phyloP scores from a whole-genome alignment of 2,888 invertebrate species.

The Phytoseiulus persimilis region DNA sequence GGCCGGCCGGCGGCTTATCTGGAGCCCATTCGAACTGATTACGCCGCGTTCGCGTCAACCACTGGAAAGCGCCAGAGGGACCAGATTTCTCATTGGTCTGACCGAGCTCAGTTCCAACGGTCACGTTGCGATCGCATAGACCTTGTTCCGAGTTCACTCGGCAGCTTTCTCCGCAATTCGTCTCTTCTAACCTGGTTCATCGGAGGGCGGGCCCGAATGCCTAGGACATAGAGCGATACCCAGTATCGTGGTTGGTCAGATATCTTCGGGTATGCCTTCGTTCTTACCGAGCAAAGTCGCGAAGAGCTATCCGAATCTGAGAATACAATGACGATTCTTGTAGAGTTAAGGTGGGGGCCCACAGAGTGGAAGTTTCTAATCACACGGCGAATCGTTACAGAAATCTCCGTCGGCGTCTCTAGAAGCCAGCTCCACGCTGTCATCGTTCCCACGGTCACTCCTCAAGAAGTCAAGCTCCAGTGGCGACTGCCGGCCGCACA shows the following conservation, averaged over 20 bases:
- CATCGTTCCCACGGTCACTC: conserved; percentile 17
- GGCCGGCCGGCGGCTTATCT: neutral
- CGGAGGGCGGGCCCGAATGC: no score
- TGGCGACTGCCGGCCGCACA: neutral
- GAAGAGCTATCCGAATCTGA: no score
- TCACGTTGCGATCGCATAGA: neutral
- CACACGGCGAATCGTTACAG: neutral
- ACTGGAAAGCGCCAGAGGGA: neutral
- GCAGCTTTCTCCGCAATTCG: neutral
- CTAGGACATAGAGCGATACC: no score
- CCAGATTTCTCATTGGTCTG: neutral
- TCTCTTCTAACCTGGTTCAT: no score
- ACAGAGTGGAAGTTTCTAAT: no score
- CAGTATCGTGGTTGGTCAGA: no score
- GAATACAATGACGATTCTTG: no score
- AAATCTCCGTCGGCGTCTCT: neutral
- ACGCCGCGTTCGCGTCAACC: neutral
- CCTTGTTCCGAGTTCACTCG: neutral
- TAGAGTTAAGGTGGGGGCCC: no score
- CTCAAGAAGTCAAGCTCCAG: conserved; percentile 22
- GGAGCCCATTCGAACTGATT: neutral
- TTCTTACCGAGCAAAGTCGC: no score
- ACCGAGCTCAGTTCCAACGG: neutral
- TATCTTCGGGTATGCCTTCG: no score
- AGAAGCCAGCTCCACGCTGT: neutral